These are phyloP conservation scores for Platycnemis pennipes DNA, from an alignment of 2,888 invertebrate genomes.

Conservation along the genomic window DNA sequence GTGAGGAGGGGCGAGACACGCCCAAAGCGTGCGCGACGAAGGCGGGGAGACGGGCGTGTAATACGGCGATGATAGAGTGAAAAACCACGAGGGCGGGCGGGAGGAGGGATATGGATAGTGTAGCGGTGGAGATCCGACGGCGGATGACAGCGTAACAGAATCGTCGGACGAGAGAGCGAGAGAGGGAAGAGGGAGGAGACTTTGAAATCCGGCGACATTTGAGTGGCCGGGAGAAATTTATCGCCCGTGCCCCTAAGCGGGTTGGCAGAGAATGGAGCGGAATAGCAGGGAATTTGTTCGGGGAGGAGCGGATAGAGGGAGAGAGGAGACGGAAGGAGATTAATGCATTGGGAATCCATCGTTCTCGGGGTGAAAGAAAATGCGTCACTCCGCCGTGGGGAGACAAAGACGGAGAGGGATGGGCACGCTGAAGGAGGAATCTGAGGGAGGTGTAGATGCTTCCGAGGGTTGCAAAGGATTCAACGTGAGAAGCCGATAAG, in stretches of 20 bases:
- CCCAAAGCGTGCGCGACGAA: background rate
- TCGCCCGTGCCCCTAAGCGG: slow-evolving; percentile 4
- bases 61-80: background rate
- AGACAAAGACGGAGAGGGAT: slow-evolving; percentile 4
- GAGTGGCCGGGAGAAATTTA: slow-evolving; percentile 31
- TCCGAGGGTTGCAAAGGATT: background rate
- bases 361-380: background rate
- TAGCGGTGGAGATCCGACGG: no score
- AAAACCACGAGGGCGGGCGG: background rate
- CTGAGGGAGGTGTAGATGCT: background rate
- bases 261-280: background rate
- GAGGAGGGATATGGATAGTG: background rate
- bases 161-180: background rate
- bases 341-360: slow-evolving; percentile 35
- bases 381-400: background rate
- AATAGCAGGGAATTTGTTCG: slow-evolving; percentile 12
- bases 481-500: background rate
- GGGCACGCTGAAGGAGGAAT: background rate
- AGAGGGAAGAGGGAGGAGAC: background rate
- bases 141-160: background rate
- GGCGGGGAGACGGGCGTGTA: background rate
- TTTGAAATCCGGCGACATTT: slow-evolving; percentile 12
- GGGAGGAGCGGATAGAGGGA: background rate
- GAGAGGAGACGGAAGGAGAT: background rate
- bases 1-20: background rate